Evolutionary conservation across 1,140 invertebrate species (phyloP).

Genomic region (Protaetia brevitarsis): DNA sequence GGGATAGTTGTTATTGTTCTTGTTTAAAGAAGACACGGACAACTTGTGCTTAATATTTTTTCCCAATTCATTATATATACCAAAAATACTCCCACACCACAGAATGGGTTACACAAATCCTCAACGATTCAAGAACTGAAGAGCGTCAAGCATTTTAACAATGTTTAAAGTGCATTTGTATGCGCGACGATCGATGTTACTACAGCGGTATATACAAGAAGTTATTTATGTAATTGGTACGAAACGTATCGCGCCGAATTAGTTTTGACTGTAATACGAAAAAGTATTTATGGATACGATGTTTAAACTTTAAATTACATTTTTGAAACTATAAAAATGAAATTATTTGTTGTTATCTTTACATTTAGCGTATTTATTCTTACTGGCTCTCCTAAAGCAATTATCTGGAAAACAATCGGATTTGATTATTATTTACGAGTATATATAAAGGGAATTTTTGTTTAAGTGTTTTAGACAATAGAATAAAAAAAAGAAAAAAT

Average conservation of each 20-base stretch:
- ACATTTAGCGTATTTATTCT: too few relatives aligned
- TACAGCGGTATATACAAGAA: background rate
- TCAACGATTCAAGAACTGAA: background rate
- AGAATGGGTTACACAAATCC: background rate
- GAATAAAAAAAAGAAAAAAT: too few relatives aligned
- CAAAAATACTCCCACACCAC: constrained; percentile 13
- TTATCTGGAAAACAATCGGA: too few relatives aligned
- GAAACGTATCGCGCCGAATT: background rate
- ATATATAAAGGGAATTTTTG: too few relatives aligned
- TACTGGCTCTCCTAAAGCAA: too few relatives aligned
- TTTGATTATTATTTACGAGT: too few relatives aligned
- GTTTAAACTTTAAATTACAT: too few relatives aligned
- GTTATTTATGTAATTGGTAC: constrained; percentile 5
- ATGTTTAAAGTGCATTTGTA: background rate
- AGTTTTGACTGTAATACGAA: background rate
- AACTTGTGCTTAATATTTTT: background rate
- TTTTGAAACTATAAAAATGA: too few relatives aligned
- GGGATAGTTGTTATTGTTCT: background rate
- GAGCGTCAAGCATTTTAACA: background rate
- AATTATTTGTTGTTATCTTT: too few relatives aligned
- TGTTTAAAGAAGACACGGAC: background rate
- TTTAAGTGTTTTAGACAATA: too few relatives aligned
- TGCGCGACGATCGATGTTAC: background rate
- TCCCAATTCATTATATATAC: constrained; percentile 21
- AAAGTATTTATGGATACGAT: too few relatives aligned